Conservation (phyloP, 2,888 invertebrate genomes). For the Thysanoteuthis rhombus region DNA sequence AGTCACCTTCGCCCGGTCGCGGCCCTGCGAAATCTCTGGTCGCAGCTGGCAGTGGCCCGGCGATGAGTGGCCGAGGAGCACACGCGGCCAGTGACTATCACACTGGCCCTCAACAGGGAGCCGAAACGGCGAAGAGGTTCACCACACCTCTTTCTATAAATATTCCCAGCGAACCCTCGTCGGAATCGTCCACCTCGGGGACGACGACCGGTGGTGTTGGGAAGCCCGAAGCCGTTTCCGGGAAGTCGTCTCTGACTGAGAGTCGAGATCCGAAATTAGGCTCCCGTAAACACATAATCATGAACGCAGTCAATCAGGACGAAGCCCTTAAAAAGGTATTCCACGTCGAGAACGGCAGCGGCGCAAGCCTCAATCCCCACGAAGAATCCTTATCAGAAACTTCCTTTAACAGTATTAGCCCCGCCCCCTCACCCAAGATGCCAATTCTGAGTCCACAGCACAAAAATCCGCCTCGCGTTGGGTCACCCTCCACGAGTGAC, state of each 20-base stretch:
- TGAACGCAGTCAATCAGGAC: slow-evolving; percentile 51
- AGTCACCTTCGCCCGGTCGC: background rate
- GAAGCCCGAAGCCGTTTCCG: background rate
- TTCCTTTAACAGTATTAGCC: slow-evolving; percentile 33
- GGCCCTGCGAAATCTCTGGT: background rate
- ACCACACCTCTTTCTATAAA: slow-evolving; percentile 35
- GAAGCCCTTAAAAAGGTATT: slow-evolving; percentile 49
- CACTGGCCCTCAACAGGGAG: background rate
- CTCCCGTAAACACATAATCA: slow-evolving; percentile 53
- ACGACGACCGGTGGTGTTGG: slow-evolving; percentile 16
- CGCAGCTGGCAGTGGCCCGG: background rate
- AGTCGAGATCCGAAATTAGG: slow-evolving; percentile 35
- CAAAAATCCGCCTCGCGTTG: slow-evolving; percentile 39
- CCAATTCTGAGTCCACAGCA: slow-evolving; percentile 61
- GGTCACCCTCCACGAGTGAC: slow-evolving; percentile 44
- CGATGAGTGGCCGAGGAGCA: background rate
- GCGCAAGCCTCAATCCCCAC: slow-evolving; percentile 28
- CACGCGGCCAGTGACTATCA: background rate
- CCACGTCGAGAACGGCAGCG: slow-evolving; percentile 31
- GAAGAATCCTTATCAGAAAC: slow-evolving; percentile 33
- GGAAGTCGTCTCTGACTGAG: slow-evolving; percentile 18
- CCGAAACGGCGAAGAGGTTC: background rate
- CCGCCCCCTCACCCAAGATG: slow-evolving; percentile 58
- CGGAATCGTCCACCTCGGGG: background rate
- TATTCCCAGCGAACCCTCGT: slow-evolving; percentile 30